Evolutionary conservation across 2,113 vertebrate genomes (phyloP).

Genomic region (Etheostoma spectabile): DNA sequence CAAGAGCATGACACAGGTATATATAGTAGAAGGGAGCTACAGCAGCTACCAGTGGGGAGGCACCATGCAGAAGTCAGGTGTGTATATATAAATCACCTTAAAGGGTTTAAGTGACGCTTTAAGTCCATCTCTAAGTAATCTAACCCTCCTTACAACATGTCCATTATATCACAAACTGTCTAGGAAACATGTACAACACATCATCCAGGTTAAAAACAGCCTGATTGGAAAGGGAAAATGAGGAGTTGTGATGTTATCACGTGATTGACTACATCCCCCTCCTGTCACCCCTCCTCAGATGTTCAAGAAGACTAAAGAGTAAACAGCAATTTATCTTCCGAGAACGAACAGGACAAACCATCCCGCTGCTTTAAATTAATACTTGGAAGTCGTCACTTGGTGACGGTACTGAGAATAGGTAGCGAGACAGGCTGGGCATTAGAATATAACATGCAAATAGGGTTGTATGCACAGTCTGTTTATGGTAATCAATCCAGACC

Average conservation of each 20-base stretch:
- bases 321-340: conserved; percentile 47
- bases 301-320: conserved; percentile 11
- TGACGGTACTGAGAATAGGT: conserved; percentile 40
- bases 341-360: conserved; percentile 43
- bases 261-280: neutral
- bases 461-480: neutral
- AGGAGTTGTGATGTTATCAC: neutral
- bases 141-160: conserved; percentile 48
- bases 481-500: neutral
- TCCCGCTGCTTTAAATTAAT: conserved; percentile 46
- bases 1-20: conserved; percentile 43
- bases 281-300: neutral
- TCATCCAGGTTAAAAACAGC: conserved; percentile 6
- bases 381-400: conserved; percentile 29
- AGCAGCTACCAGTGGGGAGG: conserved; percentile 38
- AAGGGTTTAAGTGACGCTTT: conserved; percentile 63
- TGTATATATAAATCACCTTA: conserved; percentile 71
- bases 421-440: conserved; percentile 32
- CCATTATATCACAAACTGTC: conserved; percentile 20
- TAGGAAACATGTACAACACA: conserved; percentile 10
- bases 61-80: conserved; percentile 41
- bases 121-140: conserved; percentile 63
- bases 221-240: conserved; percentile 29
- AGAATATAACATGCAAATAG: conserved; percentile 39
- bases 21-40: conserved; percentile 56